A percentile compares a stretch with the other conserved stretches of the same genome.
These are phyloP conservation scores for Euwallacea similis DNA, from an alignment of 1,140 invertebrate genomes.

Conservation along the genomic window DNA sequence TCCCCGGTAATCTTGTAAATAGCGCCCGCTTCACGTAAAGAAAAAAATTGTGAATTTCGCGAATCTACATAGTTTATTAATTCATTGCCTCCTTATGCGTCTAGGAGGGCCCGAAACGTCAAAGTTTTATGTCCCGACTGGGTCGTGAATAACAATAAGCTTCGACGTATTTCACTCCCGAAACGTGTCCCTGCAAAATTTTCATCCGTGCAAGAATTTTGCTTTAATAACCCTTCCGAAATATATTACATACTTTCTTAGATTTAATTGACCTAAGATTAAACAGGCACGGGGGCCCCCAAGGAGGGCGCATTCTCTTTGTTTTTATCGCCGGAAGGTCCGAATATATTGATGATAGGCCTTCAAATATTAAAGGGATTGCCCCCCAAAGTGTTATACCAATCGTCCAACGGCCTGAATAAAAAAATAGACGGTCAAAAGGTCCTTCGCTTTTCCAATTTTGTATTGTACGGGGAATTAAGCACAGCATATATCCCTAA, in stretches of 20 bases:
- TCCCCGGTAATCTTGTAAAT: conserved; percentile 29
- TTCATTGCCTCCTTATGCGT: conserved; percentile 16
- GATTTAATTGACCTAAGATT: background rate
- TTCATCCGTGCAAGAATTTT: too few relatives aligned
- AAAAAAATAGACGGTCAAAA: conserved; percentile 9
- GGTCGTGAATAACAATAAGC: conserved; percentile 38
- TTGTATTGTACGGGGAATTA: background rate
- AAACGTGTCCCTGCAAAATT: conserved; percentile 36
- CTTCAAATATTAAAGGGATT: conserved; percentile 18
- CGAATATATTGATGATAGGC: conserved; percentile 11
- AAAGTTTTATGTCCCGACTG: conserved; percentile 28
- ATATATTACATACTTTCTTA: background rate
- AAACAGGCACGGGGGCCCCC: background rate
- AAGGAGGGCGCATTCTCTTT: background rate
- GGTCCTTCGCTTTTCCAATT: background rate
- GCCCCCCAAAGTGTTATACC: conserved; percentile 7
- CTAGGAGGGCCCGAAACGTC: conserved; percentile 4
- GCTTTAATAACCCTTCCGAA: too few relatives aligned
- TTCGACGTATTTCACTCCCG: conserved; percentile 19
- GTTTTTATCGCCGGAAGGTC: background rate
- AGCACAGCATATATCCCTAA: background rate
- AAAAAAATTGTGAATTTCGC: background rate
- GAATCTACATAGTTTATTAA: conserved; percentile 1
- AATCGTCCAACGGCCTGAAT: conserved; percentile 1
- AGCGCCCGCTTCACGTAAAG: background rate